Evolutionary conservation across 1,140 invertebrate species (phyloP).

Genomic region (Gyrodactylus bullatarudis): DNA sequence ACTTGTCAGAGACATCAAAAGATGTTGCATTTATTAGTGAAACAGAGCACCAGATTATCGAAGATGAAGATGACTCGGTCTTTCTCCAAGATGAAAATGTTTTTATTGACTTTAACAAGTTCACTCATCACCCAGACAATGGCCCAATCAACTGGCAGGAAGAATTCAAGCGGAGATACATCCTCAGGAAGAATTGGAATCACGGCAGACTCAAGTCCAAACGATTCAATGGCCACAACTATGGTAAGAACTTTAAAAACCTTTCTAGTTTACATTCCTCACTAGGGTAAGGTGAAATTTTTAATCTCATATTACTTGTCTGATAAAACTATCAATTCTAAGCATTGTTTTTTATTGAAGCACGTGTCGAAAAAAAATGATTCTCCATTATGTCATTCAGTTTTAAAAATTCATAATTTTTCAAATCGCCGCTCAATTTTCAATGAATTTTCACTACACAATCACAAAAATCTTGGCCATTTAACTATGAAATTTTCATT

Average conservation of each 20-base stretch:
- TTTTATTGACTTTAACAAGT: background rate
- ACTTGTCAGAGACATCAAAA: background rate
- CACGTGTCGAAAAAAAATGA: no score
- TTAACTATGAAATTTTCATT: no score
- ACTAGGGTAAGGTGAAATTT: no score
- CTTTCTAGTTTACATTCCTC: no score
- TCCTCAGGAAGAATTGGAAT: constrained; percentile 15
- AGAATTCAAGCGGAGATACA: constrained; percentile 14
- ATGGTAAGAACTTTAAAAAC: constrained; percentile 6
- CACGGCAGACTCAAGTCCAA: constrained; percentile 9
- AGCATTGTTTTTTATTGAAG: no score
- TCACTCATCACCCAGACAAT: background rate
- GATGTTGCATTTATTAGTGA: background rate
- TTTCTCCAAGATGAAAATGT: background rate
- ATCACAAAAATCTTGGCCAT: no score
- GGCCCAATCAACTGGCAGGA: constrained; percentile 11
- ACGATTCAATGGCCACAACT: constrained; percentile 9
- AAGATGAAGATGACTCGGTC: background rate
- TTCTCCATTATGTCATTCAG: no score
- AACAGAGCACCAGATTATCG: background rate
- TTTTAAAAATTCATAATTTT: no score
- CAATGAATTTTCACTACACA: no score
- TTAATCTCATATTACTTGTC: no score
- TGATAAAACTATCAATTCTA: no score
- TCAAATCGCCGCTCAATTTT: no score